Evolutionary conservation across 2,797 vertebrate species (phyloP), one percentile per base, ranked within the genome.

Genomic region (Enteromius fasciolatus): DNA sequence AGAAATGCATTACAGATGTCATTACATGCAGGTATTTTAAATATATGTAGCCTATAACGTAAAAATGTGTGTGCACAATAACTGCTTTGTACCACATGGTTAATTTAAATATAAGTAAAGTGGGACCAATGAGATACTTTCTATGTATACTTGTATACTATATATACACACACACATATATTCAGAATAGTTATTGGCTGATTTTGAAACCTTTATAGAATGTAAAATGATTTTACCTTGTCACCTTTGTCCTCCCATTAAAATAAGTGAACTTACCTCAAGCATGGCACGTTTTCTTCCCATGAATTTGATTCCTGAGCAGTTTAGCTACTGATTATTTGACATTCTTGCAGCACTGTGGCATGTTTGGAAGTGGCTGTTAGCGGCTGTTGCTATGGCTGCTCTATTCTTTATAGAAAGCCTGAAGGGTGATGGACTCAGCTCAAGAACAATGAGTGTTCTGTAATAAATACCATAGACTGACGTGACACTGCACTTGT

Each of bases 311-410:
- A 54, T 54, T 59, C 39, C 23, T 63, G 64, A 54, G 31, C 33
- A 33, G 36, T 59, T 73, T 18, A 75, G 48, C 64, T 59, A 41
- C 73, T 46, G 17, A 46, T 44, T 81, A 46, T 70, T 80, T 76
- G 67, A 59, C 48, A 87, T 76, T 31, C 52, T 78, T 61, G 20
- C 10, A 57, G 73, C 28, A 50, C 46, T 23, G 44, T 67, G 67
- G 12, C 78, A 86, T 80, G 80, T 88, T 76, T 82, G 68, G 77
- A 80, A 89, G 82, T 57, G 73, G 25, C 86, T 83, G 78, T 83
- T 93, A 92, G 91, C 86, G 81, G 63, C 81, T 73, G 94, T 95
- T 91, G 92, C 91, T 93, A 95, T 94, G 92, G 92, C 78, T 80
- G 86, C 72, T 87, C 78, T 82, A 91, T 92, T 92, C 89, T 92